phyloP scores from a whole-genome alignment of 2,113 vertebrate species.

The Xenopus borealis region DNA sequence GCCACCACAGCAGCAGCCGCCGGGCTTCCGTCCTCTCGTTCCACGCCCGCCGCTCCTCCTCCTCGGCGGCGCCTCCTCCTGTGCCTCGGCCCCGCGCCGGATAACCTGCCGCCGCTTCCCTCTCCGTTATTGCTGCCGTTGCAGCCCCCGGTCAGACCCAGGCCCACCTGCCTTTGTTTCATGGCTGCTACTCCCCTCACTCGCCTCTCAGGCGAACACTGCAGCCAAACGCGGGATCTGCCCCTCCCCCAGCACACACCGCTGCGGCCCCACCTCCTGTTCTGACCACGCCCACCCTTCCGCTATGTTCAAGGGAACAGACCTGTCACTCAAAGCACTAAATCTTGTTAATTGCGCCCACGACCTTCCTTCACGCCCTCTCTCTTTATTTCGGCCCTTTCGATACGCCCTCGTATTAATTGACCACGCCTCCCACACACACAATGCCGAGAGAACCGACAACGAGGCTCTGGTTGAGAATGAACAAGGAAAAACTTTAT shows the following conservation, averaged over 20 bases:
- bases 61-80: constrained; percentile 31
- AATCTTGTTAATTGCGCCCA: not conserved
- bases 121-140: constrained; percentile 12
- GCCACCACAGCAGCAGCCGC: not conserved
- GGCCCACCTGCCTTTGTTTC: constrained; percentile 31
- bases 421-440: not conserved
- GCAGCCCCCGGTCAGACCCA: constrained; percentile 11
- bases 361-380: not conserved
- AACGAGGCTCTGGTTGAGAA: not conserved
- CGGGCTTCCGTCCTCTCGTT: constrained; percentile 39
- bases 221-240: not conserved
- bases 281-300: constrained; percentile 13
- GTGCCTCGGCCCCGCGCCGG: constrained; percentile 17
- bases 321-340: too few relatives aligned
- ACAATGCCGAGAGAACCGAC: not conserved
- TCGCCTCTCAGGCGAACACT: not conserved
- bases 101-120: not conserved
- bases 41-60: constrained; percentile 40
- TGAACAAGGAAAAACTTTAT: too few relatives aligned
- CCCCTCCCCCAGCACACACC: constrained; percentile 17
- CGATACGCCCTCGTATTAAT: too few relatives aligned
- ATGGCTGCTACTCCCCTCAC: not conserved
- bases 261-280: constrained; percentile 38
- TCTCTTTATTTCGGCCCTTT: not conserved
- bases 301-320: not conserved